Base-by-base conservation (phyloP, 2,113 vertebrate species). In the Platysternon megacephalum region DNA sequence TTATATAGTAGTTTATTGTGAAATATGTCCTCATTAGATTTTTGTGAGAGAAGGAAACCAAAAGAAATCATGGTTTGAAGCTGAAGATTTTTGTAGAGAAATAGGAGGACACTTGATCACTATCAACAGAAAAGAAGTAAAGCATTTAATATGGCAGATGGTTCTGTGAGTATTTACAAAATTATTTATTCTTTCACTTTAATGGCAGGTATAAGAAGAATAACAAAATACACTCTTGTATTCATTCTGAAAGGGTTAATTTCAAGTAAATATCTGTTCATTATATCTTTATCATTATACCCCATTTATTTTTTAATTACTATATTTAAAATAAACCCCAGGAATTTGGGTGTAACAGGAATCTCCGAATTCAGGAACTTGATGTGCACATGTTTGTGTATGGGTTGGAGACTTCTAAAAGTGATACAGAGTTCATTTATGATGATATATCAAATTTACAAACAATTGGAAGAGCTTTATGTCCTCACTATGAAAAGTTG, bases 51-150 rank as follows among this genome's bases (percentile, higher is more conserved):
- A 97, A n/a, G 94, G 97, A 89, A 89, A 95, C 2, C 32, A 96
- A 3, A 99, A 98, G 95, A 99, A 98, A 96, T 98, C 98, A 19
- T 99, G 99, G 99, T 96, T 98, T 83, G 99, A 99, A 85, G 98
- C 99, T 5, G 98, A 87, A 65, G 98, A 99, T 80, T 99, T 99
- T 94, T 99, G 99, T 94, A 97, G 68, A 97, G 97, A 97, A 88
- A 97, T 99, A 74, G 99, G 99, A 35, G 99, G 99, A 49, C 98
- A 99, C 87, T 97, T 99, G 68, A 89, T 98, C 19, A 99, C 99
- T 86, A 98, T 99, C 87, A 99, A 98, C 83, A 98, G 92, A 82
- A 48, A 72, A 46, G 26, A 91, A 0, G 99, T 99, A 8, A 95
- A 98, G 10, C 29, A 52, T 61, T 28, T 93, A 39, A 72, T 98